Evolutionary conservation across 2,797 vertebrate genomes (phyloP).

Genomic region (Etheostoma perlongum): DNA sequence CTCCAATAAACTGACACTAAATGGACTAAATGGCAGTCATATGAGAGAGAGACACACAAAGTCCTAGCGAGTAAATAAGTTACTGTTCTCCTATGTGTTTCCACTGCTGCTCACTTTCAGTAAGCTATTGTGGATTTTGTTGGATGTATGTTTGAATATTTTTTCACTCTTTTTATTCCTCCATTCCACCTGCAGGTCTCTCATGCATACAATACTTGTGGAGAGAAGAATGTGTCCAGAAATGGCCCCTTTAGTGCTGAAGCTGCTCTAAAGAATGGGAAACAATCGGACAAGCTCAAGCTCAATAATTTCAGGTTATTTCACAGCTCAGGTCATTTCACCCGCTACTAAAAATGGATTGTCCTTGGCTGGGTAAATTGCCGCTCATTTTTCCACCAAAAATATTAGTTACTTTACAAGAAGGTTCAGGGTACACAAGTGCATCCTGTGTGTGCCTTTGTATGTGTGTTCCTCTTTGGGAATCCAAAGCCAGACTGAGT

Average conservation of each 20-base stretch:
- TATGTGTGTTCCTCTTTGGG: background rate
- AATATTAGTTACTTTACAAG: constrained; percentile 21
- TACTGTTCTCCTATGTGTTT: background rate
- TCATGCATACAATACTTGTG: background rate
- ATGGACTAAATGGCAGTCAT: constrained; percentile 46
- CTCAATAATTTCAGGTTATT: constrained; percentile 58
- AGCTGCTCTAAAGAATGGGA: constrained; percentile 31
- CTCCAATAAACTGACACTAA: constrained; percentile 48
- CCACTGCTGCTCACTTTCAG: background rate
- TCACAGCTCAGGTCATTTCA: constrained; percentile 62
- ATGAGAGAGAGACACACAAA: background rate
- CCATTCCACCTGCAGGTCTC: constrained; percentile 4
- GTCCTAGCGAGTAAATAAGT: background rate
- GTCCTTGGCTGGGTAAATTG: constrained; percentile 21
- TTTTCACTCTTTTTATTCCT: constrained; percentile 2
- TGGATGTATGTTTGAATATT: constrained; percentile 1
- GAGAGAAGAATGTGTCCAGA: constrained; percentile 22
- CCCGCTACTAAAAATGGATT: constrained; percentile 40
- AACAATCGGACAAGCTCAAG: constrained; percentile 59
- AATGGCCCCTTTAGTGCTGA: constrained; percentile 14
- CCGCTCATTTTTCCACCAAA: too few relatives aligned
- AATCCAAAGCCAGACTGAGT: constrained; percentile 7
- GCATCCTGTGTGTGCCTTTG: background rate
- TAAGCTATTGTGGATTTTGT: background rate
- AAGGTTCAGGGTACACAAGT: constrained; percentile 4